Evolutionary conservation across 2,113 vertebrate genomes (phyloP).

Genomic region (Tichodroma muraria): DNA sequence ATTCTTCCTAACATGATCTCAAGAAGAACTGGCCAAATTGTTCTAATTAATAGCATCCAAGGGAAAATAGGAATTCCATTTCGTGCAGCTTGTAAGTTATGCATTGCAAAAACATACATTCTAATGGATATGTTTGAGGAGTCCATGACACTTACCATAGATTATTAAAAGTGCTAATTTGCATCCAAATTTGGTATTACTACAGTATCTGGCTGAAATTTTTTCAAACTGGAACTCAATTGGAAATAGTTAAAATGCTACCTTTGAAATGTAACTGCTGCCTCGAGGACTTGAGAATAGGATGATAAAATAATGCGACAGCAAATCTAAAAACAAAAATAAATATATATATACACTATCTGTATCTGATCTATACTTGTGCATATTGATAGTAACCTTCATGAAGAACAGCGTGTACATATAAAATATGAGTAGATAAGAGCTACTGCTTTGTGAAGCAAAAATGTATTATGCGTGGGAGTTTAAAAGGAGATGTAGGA

Average conservation of each 20-base stretch:
- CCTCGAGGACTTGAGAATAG: neutral
- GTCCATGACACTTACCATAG: neutral
- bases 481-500: neutral
- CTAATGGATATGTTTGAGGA: neutral
- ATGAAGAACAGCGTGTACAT: neutral
- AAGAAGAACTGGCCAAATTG: conserved; percentile 86
- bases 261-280: neutral
- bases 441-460: neutral
- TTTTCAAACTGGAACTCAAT: neutral
- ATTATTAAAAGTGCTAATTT: neutral
- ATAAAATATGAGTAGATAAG: neutral
- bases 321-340: neutral
- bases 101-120: neutral
- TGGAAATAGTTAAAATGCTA: neutral
- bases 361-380: neutral
- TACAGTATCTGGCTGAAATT: neutral
- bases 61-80: conserved; percentile 90
- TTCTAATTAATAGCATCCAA: conserved; percentile 91
- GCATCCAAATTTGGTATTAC: neutral
- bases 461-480: neutral
- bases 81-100: conserved; percentile 90
- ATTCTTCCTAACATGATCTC: conserved; percentile 93
- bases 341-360: neutral
- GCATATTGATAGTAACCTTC: neutral
- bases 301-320: neutral